Percentiles rank a stretch among this genome's conserved stretches.
Conservation (phyloP, 2,113 vertebrate genomes). For the Melanotaenia duboulayi region DNA sequence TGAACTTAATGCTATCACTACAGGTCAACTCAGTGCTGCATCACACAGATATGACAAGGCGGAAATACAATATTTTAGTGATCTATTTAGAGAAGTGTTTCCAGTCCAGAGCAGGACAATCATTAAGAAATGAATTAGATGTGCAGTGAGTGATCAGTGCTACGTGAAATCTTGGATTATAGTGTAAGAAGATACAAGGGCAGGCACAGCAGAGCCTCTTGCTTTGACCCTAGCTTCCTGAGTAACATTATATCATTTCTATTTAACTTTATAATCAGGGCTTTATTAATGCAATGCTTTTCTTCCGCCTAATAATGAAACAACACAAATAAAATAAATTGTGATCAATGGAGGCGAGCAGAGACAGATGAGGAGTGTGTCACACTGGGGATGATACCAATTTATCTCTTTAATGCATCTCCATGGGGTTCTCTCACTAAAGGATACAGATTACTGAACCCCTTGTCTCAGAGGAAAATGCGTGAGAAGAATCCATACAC, state of each 20-base stretch:
- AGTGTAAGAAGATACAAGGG: constrained; percentile 70
- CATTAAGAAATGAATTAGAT: constrained; percentile 77
- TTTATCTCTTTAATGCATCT: constrained; percentile 90
- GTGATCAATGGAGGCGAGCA: constrained; percentile 86
- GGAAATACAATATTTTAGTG: constrained; percentile 55
- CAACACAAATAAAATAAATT: constrained; percentile 88
- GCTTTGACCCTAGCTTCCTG: constrained; percentile 71
- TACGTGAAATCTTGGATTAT: constrained; percentile 51
- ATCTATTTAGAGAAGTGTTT: constrained; percentile 65
- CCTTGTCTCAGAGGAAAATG: constrained; percentile 78
- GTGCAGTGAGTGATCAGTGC: constrained; percentile 66
- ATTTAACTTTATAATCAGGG: constrained; percentile 83
- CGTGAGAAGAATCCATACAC: constrained; percentile 81
- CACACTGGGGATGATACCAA: constrained; percentile 85
- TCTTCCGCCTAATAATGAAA: constrained; percentile 85
- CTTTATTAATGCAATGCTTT: constrained; percentile 85
- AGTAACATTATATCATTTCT: constrained; percentile 78
- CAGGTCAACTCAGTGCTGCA: constrained; percentile 27
- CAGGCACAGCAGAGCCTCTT: constrained; percentile 43
- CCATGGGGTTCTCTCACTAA: constrained; percentile 85
- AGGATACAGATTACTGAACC: constrained; percentile 86
- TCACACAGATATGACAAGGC: constrained; percentile 39
- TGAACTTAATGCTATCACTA: constrained; percentile 13
- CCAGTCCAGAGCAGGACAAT: constrained; percentile 59
- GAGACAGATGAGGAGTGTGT: constrained; percentile 88